These are phyloP conservation scores for Dermatophagoides farinae DNA, from an alignment of 1,140 invertebrate genomes.

Conservation along the genomic window DNA sequence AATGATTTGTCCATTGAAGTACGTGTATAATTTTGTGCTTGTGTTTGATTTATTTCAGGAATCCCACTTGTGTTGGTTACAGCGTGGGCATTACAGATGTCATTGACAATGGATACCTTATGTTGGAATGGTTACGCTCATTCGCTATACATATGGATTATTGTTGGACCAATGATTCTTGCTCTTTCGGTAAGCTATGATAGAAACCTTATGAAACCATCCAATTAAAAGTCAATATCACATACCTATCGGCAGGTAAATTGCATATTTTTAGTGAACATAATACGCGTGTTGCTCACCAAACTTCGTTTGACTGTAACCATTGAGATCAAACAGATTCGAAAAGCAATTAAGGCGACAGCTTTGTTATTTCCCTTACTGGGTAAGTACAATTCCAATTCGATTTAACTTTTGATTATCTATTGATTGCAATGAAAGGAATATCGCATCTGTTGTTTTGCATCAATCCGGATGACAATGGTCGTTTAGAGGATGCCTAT, in stretches of 20 bases:
- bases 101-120: slow-evolving; percentile 18
- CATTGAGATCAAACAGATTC: slow-evolving; percentile 26
- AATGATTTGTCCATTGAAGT: no score
- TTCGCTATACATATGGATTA: slow-evolving; percentile 27
- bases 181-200: slow-evolving; percentile 24
- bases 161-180: slow-evolving; percentile 29
- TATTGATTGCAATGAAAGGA: no score
- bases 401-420: not conserved
- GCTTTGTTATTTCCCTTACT: slow-evolving; percentile 34
- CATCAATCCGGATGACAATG: slow-evolving; percentile 28
- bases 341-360: slow-evolving; percentile 35
- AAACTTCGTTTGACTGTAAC: slow-evolving; percentile 26
- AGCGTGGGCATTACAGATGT: slow-evolving; percentile 27
- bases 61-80: slow-evolving; percentile 27
- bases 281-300: slow-evolving; percentile 31
- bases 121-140: slow-evolving; percentile 30
- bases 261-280: slow-evolving; percentile 31
- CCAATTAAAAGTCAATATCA: not conserved
- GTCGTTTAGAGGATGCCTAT: slow-evolving; percentile 22
- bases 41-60: slow-evolving; percentile 22
- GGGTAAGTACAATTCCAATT: slow-evolving; percentile 19
- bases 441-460: slow-evolving; percentile 34
- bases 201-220: not conserved
- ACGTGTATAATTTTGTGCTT: no score
- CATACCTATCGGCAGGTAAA: slow-evolving; percentile 25